These are phyloP conservation scores for Drosophila ficusphila DNA, from an alignment of 1,140 invertebrate species.

Conservation along the genomic window DNA sequence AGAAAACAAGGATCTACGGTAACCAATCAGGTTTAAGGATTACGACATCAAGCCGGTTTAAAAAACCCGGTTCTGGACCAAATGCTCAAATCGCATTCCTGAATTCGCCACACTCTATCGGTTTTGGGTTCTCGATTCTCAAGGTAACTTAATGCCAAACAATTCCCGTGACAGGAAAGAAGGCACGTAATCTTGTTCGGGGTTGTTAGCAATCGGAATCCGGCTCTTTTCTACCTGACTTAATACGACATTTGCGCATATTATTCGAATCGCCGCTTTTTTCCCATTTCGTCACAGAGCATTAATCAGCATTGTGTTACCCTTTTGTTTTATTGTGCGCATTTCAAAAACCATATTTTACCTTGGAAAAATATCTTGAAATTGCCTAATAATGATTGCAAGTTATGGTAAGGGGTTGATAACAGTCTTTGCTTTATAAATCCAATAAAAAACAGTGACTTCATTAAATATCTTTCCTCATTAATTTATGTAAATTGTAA, in stretches of 20 bases:
- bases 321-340: slow-evolving; percentile 16
- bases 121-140: slow-evolving; percentile 37
- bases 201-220: slow-evolving; percentile 38
- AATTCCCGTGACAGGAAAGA: slow-evolving; percentile 18
- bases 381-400: slow-evolving; percentile 13
- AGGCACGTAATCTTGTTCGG: slow-evolving; percentile 45
- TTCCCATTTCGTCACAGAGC: slow-evolving; percentile 59
- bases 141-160: slow-evolving; percentile 34
- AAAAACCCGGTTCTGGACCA: slow-evolving; percentile 12
- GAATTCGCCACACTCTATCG: slow-evolving; percentile 28
- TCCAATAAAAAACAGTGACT: no score
- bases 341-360: slow-evolving; percentile 25
- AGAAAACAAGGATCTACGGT: slow-evolving; percentile 19
- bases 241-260: slow-evolving; percentile 42
- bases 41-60: slow-evolving; percentile 6
- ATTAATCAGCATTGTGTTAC: slow-evolving; percentile 63
- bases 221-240: slow-evolving; percentile 41
- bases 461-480: no score
- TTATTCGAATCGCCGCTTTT: slow-evolving; percentile 20
- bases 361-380: neutral
- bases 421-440: neutral
- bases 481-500: no score
- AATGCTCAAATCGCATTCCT: slow-evolving; percentile 39
- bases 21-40: slow-evolving; percentile 20
- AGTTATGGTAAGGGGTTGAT: neutral